Conservation (phyloP, 1,140 invertebrate genomes). For the Drusus annulatus region DNA sequence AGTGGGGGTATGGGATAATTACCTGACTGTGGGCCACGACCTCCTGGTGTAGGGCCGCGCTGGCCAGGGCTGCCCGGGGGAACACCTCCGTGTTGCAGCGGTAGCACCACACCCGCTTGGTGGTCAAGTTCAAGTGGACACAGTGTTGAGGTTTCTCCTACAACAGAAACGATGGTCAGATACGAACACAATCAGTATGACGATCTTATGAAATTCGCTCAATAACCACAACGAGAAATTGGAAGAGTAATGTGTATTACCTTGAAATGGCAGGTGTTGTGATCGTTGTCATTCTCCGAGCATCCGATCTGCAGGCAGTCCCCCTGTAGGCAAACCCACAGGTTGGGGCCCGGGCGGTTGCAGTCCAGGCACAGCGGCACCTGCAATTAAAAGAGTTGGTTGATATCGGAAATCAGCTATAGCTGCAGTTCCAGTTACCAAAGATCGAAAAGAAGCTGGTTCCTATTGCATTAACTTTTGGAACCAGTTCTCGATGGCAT, state of each 20-base stretch:
- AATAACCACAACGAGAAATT: no score
- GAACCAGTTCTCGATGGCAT: no score
- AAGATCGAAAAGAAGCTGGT: no score
- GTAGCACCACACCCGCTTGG: slow-evolving; percentile 89
- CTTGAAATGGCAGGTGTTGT: slow-evolving; percentile 84
- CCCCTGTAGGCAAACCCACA: slow-evolving; percentile 88
- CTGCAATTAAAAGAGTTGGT: not conserved
- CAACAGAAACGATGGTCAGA: slow-evolving; percentile 55
- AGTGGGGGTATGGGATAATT: no score
- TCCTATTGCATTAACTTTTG: no score
- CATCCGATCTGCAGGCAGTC: slow-evolving; percentile 87
- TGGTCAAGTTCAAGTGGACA: slow-evolving; percentile 87
- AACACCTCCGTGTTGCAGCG: slow-evolving; percentile 83
- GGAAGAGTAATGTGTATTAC: slow-evolving; percentile 63
- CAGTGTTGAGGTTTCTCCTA: slow-evolving; percentile 81
- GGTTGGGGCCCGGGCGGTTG: slow-evolving; percentile 77
- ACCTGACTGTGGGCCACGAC: not conserved
- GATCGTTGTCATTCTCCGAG: slow-evolving; percentile 83
- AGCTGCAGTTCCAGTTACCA: no score
- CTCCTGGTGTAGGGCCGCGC: slow-evolving; percentile 44
- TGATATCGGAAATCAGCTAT: no score
- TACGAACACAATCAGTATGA: no score
- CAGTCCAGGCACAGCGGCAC: slow-evolving; percentile 75
- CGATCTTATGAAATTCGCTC: no score
- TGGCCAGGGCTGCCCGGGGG: slow-evolving; percentile 48